These are phyloP conservation scores for Poecile montanus DNA, from an alignment of 2,797 vertebrate species.

Conservation along the genomic window DNA sequence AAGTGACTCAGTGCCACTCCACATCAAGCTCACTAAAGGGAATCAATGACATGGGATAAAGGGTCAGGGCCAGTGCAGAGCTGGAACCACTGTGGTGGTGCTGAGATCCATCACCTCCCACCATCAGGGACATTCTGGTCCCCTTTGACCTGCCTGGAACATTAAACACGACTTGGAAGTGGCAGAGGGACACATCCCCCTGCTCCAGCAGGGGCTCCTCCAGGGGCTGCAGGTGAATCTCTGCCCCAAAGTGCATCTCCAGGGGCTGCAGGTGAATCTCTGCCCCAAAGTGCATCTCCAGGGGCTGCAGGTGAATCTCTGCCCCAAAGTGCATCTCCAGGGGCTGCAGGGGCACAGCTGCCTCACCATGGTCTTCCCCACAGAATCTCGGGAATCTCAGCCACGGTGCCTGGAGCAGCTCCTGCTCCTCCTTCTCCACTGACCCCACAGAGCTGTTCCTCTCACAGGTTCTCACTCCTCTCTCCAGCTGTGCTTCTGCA, in stretches of 20 bases:
- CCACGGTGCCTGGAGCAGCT: neutral
- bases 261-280: neutral
- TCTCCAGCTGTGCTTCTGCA: neutral
- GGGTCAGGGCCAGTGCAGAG: neutral
- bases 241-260: neutral
- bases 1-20: neutral
- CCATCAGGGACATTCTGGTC: neutral
- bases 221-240: neutral
- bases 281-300: neutral
- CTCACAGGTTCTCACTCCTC: neutral
- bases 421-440: neutral
- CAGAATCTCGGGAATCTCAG: neutral
- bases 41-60: neutral
- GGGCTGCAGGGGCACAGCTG: neutral
- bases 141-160: neutral
- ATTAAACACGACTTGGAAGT: accelerated
- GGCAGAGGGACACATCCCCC: neutral
- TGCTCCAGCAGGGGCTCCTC: neutral
- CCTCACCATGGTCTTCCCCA: neutral
- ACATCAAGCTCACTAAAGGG: neutral
- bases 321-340: neutral
- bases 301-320: neutral
- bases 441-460: neutral
- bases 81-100: neutral
- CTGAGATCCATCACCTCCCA: neutral